Evolutionary conservation across 2,113 vertebrate species (phyloP).

Genomic region (Poicephalus meyeri): DNA sequence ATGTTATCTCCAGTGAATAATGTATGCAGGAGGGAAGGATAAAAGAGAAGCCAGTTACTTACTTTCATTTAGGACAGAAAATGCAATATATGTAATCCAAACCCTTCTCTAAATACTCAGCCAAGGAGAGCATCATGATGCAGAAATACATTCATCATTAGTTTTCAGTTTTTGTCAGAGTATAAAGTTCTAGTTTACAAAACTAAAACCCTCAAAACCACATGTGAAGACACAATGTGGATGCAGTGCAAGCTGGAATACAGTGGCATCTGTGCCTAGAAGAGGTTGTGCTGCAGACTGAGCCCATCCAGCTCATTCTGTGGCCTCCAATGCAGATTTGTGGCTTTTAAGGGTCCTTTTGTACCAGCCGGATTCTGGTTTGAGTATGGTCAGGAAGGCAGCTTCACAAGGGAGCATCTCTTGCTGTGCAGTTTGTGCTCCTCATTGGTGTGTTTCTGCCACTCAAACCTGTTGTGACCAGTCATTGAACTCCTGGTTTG

Average conservation of each 20-base stretch:
- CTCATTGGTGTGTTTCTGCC: not conserved
- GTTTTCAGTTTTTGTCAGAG: not conserved
- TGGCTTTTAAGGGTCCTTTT: not conserved
- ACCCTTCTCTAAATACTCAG: not conserved
- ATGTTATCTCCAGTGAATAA: not conserved
- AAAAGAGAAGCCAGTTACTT: not conserved
- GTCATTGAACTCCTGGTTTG: not conserved
- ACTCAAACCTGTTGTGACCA: not conserved
- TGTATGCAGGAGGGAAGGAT: not conserved
- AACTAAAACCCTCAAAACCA: fast-evolving
- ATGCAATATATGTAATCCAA: not conserved
- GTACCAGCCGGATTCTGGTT: not conserved
- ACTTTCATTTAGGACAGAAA: not conserved
- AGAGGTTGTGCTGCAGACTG: not conserved
- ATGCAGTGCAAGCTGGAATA: not conserved
- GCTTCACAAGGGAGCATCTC: not conserved
- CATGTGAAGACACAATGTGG: not conserved
- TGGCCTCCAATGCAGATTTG: not conserved
- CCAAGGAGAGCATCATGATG: not conserved
- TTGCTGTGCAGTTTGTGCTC: not conserved
- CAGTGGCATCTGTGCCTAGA: not conserved
- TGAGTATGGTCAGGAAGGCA: not conserved
- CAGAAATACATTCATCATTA: not conserved
- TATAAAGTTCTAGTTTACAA: not conserved
- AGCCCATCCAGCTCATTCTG: not conserved